phyloP scores from a whole-genome alignment of 2,113 vertebrate species.

The Malurus elegans region DNA sequence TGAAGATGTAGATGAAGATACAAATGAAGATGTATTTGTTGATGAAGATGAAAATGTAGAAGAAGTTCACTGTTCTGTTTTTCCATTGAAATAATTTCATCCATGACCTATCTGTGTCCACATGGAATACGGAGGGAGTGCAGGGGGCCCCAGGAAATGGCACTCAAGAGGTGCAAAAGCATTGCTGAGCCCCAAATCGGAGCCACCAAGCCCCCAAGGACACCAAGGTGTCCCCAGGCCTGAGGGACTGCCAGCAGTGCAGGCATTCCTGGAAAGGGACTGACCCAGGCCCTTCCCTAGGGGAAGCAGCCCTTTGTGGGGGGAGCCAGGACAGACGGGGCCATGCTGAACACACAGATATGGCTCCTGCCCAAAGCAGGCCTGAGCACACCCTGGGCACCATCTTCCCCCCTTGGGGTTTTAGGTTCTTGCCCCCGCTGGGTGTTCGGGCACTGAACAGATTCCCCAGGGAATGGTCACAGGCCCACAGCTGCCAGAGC shows the following conservation, averaged over 20 bases:
- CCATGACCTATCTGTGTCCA: neutral
- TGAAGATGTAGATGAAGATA: neutral
- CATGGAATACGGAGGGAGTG: neutral
- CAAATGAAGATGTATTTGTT: neutral
- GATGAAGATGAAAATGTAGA: too few relatives aligned
- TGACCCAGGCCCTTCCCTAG: neutral
- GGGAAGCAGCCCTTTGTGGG: rapidly evolving
- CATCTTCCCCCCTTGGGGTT: rapidly evolving
- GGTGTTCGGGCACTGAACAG: rapidly evolving
- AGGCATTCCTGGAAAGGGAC: neutral
- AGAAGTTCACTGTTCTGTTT: neutral
- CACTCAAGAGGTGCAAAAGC: neutral
- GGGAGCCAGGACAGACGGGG: neutral
- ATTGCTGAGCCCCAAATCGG: rapidly evolving
- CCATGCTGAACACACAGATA: rapidly evolving
- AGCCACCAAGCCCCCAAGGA: neutral
- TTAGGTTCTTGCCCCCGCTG: neutral
- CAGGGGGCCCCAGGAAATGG: neutral
- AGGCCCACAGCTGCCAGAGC: rapidly evolving
- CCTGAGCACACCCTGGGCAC: neutral
- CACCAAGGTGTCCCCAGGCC: neutral
- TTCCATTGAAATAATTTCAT: neutral
- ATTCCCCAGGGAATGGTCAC: neutral
- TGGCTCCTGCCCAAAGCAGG: rapidly evolving
- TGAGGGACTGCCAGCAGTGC: neutral